Percentiles rank a stretch among this genome's conserved stretches.
phyloP scores from a whole-genome alignment of 2,888 invertebrate genomes.

The Eupithecia dodoneata region DNA sequence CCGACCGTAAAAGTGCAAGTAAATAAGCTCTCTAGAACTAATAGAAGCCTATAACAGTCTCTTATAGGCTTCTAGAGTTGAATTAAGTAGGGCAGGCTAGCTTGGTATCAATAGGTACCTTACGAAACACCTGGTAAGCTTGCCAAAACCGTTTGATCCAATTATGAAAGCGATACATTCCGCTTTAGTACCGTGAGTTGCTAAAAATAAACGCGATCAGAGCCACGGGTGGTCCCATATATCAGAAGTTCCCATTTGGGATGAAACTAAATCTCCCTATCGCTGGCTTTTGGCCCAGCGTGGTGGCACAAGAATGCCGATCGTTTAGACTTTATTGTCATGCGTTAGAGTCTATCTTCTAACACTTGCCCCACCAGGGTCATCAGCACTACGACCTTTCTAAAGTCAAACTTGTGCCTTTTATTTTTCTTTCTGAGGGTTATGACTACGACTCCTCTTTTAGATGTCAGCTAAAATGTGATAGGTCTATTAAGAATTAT shows the following conservation, averaged over 20 bases:
- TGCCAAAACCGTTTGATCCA: slow-evolving; percentile 7
- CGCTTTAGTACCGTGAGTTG: slow-evolving; percentile 41
- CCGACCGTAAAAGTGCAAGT: not conserved
- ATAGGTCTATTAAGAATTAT: slow-evolving; percentile 8
- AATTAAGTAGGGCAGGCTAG: not conserved
- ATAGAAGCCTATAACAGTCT: not conserved
- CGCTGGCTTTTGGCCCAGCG: slow-evolving; percentile 64
- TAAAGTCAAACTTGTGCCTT: slow-evolving; percentile 34
- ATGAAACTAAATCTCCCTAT: slow-evolving; percentile 70
- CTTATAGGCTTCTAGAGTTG: not conserved
- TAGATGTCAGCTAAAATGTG: slow-evolving; percentile 7
- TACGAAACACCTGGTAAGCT: not conserved
- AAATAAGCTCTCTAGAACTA: not conserved
- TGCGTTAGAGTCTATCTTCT: slow-evolving; percentile 28
- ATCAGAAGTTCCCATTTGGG: slow-evolving; percentile 61
- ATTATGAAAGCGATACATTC: slow-evolving; percentile 39
- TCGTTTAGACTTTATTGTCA: slow-evolving; percentile 29
- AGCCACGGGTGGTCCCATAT: slow-evolving; percentile 63
- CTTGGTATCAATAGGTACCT: not conserved
- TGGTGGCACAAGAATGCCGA: slow-evolving; percentile 42
- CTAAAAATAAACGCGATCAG: slow-evolving; percentile 61
- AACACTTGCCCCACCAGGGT: slow-evolving; percentile 48
- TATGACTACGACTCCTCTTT: slow-evolving; percentile 8
- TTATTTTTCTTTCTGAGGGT: slow-evolving; percentile 21
- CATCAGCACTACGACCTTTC: slow-evolving; percentile 61